Conservation (phyloP, 2,797 vertebrate genomes). For the Melanotaenia trifasciata region DNA sequence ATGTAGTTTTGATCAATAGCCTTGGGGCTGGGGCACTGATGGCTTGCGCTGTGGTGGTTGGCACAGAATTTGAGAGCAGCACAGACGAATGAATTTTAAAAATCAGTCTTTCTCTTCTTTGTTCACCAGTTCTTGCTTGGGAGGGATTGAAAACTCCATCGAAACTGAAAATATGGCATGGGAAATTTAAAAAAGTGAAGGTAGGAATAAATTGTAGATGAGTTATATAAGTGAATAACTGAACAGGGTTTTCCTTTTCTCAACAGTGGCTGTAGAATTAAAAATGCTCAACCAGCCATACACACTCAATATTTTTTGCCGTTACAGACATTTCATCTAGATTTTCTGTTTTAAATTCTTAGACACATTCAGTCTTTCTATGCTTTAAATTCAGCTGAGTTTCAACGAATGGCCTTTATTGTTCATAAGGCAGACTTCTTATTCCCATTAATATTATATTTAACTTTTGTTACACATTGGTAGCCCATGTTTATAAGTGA, state of each 20-base stretch:
- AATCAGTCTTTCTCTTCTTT: conserved; percentile 39
- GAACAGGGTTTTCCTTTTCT: not conserved
- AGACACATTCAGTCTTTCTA: not conserved
- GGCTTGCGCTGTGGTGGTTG: conserved; percentile 55
- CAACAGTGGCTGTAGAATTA: not conserved
- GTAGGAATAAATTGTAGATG: conserved; percentile 1
- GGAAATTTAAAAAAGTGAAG: not conserved
- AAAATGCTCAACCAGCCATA: too few relatives aligned
- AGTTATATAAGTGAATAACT: not conserved
- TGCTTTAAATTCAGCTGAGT: not conserved
- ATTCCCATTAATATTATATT: not conserved
- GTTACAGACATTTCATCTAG: not conserved
- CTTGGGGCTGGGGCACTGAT: conserved; percentile 60
- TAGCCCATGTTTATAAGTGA: not conserved
- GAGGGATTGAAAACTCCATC: conserved; percentile 15
- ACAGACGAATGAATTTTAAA: conserved; percentile 55
- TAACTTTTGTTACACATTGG: not conserved
- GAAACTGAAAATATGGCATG: not conserved
- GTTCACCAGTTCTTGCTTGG: conserved; percentile 29
- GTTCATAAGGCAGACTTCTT: not conserved
- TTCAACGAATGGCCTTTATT: not conserved
- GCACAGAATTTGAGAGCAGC: conserved; percentile 57
- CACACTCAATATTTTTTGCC: not conserved
- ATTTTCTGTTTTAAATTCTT: not conserved
- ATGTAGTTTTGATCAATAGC: conserved; percentile 78